Base-by-base conservation (phyloP, 2,113 vertebrate species). In the Cygnus buccinator region DNA sequence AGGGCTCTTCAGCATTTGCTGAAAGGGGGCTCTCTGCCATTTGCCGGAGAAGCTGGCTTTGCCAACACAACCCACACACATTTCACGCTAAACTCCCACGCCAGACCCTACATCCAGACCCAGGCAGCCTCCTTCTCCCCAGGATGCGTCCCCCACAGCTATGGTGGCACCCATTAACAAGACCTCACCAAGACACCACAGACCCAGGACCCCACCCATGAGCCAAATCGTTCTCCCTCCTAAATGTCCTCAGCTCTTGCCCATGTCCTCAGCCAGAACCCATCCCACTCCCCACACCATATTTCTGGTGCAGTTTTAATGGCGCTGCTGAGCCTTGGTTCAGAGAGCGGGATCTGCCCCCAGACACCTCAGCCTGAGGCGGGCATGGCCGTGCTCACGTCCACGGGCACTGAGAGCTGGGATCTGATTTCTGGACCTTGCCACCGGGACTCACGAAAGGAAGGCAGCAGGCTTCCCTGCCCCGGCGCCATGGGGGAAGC, bases 211-310 rank as follows among this genome's bases (percentile, higher is more conserved):
- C 6, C 4, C 23, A 5, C 3, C 19, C 21, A 57, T 0, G 4
- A 25, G 7, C 19, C 3, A 63, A 3, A 16, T 4, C 1, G 1
- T 21, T 17, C 33, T 7, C 1, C 23, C 16, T 43, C 26, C 28
- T 50, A n/a, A 3, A 4, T 9, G 39, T 14, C 14, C 41, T 31
- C 73, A 25, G 46, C 5, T 43, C 12, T 25, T 43, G 61, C 41
- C 26, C 3, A 9, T 8, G 19, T 62, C 22, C 17, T 63, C 37
- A 7, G 25, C 17, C 37, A 41, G 17, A 63, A 63, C 62, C 39
- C 37, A 19, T 18, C 39, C 10, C 61, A 39, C 25, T 63, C 25
- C 3, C 61, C 37, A 19, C 37, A 28, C 37, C 62, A 4, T 8
- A 3, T 19, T 63, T 10, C 62, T 41, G 37, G 4, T 14, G 9